phyloP scores from a whole-genome alignment of 2,888 invertebrate genomes.

The Hirtodrosophila duncani region DNA sequence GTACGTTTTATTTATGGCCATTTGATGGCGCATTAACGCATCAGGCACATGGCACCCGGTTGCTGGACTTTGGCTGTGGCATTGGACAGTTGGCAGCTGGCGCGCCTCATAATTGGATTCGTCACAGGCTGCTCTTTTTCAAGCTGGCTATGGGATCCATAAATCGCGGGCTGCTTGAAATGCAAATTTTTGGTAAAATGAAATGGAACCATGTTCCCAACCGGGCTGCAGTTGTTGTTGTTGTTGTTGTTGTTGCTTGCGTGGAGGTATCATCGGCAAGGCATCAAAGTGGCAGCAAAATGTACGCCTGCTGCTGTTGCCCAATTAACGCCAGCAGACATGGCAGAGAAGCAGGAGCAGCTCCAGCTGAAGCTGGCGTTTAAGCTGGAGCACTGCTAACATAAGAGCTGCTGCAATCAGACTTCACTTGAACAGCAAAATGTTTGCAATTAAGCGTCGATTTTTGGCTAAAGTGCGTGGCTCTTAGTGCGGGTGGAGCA shows the following conservation, averaged over 20 bases:
- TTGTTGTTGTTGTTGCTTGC: conserved; percentile 19
- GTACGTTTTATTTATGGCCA: conserved; percentile 67
- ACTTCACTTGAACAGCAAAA: conserved; percentile 60
- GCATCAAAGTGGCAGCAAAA: conserved; percentile 67
- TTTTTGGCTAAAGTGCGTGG: conserved; percentile 60
- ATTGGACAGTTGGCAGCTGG: conserved; percentile 61
- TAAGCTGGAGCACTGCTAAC: conserved; percentile 8
- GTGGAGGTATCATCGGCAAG: conserved; percentile 57
- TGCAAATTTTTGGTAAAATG: conserved; percentile 63
- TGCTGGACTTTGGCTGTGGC: conserved; percentile 2
- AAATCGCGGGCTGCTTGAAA: conserved; percentile 70
- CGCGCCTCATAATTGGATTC: conserved; percentile 72
- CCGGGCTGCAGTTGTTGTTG: conserved; percentile 18
- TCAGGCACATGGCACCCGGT: conserved; percentile 61
- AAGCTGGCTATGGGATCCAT: conserved; percentile 45
- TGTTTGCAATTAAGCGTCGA: conserved; percentile 60
- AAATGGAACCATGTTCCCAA: too few relatives aligned
- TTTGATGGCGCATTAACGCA: conserved; percentile 69
- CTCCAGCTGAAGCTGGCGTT: conserved; percentile 8
- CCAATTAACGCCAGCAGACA: conserved; percentile 61
- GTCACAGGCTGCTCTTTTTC: conserved; percentile 51
- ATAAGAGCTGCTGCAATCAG: conserved; percentile 40
- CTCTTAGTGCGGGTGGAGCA: conserved; percentile 23
- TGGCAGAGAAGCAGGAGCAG: conserved; percentile 4
- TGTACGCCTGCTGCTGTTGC: conserved; percentile 31